Evolutionary conservation across 2,113 vertebrate genomes (phyloP), one percentile per base, ranked within the genome.

Genomic region (Dipodomys merriami): DNA sequence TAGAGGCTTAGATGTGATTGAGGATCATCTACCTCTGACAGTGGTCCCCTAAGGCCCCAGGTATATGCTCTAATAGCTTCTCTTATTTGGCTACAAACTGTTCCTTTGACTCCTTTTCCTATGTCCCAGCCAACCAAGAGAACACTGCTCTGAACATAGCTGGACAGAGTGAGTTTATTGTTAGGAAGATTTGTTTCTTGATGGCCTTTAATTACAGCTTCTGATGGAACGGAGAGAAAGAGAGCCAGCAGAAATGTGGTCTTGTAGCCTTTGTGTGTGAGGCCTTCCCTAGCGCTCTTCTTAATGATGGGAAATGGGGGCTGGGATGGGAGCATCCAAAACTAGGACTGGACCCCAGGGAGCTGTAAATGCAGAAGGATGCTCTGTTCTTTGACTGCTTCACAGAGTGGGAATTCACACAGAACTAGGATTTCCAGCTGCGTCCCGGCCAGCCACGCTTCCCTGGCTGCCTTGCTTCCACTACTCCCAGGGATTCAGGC

Each of bases 281-380:
- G 27, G 19, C 35, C 60, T 91, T 30, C 12, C 53, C 78, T 60
- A 78, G 92, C 10, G 53, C 33, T 94, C 18, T 0, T 57, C 91
- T 78, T 65, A 33, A 35, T 1, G 30, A 83, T 74, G 96, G 95
- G 87, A 97, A 97, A 73, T 23, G 35, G 39, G 77, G 83, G 29
- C 30, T 82, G 89, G 80, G 46, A 30, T 62, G 53, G 9, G 46
- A 95, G 84, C 78, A 88, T 44, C 33, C 67, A 91, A 87, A 94
- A 81, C 64, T 30, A 92, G 76, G 83, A 57, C 93, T 69, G 80
- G 94, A 46, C 96, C 78, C 89, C 0, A 1, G 96, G 93, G 96
- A 96, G n/a, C 73, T 68, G 29, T 95, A 94, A 95, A 93, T 77
- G 71, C 67, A 25, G 90, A 96, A 89, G 74, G 91, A 95, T 95